A percentile compares a stretch with the other conserved stretches of the same genome.
Evolutionary conservation across 2,888 invertebrate species (phyloP).

Genomic region (Zeuzera pyrina): DNA sequence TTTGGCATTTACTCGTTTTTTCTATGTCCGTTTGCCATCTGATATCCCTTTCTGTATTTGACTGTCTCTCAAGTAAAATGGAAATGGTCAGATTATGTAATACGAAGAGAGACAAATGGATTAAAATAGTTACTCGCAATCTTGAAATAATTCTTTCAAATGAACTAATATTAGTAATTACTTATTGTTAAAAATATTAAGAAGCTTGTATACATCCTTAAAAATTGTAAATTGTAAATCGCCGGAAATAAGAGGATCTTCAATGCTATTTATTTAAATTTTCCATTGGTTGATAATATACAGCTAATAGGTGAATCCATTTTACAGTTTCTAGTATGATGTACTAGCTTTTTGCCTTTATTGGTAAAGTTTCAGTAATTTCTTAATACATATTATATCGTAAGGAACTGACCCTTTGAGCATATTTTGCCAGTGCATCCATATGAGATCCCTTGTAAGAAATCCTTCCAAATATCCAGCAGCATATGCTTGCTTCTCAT

Average conservation of each 20-base stretch:
- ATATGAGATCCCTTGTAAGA: conserved; percentile 72
- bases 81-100: neutral
- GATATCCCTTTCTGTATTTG: neutral
- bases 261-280: too few species aligned
- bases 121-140: too few species aligned
- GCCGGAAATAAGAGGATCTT: too few species aligned
- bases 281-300: too few species aligned
- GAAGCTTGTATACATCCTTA: too few species aligned
- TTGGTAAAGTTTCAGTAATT: too few species aligned
- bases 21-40: neutral
- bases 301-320: too few species aligned
- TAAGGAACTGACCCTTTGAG: conserved; percentile 66
- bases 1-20: neutral
- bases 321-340: too few species aligned
- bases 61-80: neutral
- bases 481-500: conserved; percentile 75
- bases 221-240: too few species aligned
- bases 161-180: neutral
- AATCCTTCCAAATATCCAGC: conserved; percentile 78
- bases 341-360: too few species aligned
- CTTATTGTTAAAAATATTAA: neutral
- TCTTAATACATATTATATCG: too few species aligned
- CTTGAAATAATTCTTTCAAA: neutral
- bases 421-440: conserved; percentile 76
- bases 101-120: neutral